Base-by-base conservation (phyloP, 2,888 invertebrate genomes). In the Emmelina monodactyla region DNA sequence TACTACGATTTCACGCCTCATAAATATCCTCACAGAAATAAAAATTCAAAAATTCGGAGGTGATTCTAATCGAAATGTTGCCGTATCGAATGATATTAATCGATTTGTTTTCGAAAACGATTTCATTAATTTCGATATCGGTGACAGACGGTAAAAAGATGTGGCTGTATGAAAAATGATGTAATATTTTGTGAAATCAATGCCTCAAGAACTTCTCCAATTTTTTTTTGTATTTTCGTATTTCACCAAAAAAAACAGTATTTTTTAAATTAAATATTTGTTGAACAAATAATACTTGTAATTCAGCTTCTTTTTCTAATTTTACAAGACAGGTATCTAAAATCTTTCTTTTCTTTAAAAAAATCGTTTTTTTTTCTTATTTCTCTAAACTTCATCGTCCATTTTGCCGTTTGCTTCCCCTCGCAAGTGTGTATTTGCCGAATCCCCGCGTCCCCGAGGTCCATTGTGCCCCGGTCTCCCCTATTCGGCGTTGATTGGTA, bases 21-120 rank as follows among this genome's bases (percentile, higher is more conserved):
- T 79, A 78, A 78, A 69, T 62, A 71, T 59, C 56, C 51, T 53
- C 53, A 58, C 55, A 53, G 57, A 53, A 59, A 67, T 59, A 58
- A 51, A 62, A 62, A 61, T 67, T 59, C 58, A 51, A 62, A 62
- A 62, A 61, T 59, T 60, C 55, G 55, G 54, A 62, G 55, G 48
- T 53, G 55, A 64, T 64, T 61, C 59, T 58, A 59, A 63, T 57
- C 61, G 58, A 55, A 47, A 48, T 49, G 60, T 45, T 62, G 58
- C 64, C 73, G 68, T 64, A 60, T 61, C 72, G 73, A 78, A 79
- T 76, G 58, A 71, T 66, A 78, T 73, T 67, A 73, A 78, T 79
- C 72, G 76, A 73, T 73, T 57, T 58, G 62, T 68, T 67, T 71
- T 62, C 63, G 58, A 65, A 71, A 69, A 70, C 65, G 64, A 66